Percentiles rank a stretch among this genome's conserved stretches.
phyloP scores from a whole-genome alignment of 2,888 invertebrate species.

The Adelognathus sp. region DNA sequence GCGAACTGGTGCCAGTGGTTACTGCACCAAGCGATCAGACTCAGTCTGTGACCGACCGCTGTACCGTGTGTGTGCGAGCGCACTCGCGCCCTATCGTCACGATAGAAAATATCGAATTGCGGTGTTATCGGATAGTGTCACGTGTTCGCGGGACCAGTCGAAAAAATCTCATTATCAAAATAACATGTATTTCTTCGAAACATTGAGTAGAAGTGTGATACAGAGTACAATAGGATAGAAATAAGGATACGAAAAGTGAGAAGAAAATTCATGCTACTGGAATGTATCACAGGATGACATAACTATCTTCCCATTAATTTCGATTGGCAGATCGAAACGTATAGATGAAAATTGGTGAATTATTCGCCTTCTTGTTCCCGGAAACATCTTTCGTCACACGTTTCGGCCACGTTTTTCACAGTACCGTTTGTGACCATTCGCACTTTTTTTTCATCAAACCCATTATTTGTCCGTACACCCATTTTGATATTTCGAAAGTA shows the following conservation, averaged over 20 bases:
- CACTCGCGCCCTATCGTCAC: slow-evolving; percentile 20
- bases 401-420: background rate
- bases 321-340: background rate
- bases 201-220: background rate
- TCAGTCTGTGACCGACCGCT: slow-evolving; percentile 71
- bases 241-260: background rate
- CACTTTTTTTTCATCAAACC: background rate
- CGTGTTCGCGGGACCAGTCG: background rate
- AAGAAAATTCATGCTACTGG: background rate
- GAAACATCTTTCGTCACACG: background rate
- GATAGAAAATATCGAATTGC: background rate
- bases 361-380: background rate
- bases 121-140: background rate
- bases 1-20: slow-evolving; percentile 19
- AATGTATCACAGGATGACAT: background rate
- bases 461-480: too few species aligned
- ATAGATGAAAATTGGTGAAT: background rate
- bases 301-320: background rate
- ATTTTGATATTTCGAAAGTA: too few species aligned
- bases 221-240: background rate
- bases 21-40: slow-evolving; percentile 47
- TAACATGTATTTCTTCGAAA: background rate
- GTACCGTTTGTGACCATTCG: background rate
- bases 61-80: slow-evolving; percentile 48
- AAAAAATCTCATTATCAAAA: background rate